These are phyloP conservation scores for Antedon bifida DNA, from an alignment of 35 echinoderm and acorn worm species.

Conservation along the genomic window DNA sequence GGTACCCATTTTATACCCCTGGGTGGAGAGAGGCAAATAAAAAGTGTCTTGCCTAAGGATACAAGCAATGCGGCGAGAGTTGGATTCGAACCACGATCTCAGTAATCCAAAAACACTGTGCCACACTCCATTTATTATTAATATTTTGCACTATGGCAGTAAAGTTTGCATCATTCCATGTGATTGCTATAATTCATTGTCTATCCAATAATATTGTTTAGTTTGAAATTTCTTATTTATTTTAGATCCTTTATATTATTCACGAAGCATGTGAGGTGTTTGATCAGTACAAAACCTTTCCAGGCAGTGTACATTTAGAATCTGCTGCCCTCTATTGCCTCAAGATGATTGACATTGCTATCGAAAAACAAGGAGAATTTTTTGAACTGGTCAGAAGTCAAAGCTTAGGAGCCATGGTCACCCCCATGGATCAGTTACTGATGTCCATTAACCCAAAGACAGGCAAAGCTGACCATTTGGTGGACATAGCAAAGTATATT, in stretches of 20 bases:
- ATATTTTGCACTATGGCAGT: not conserved
- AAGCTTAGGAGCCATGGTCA: conserved; percentile 50
- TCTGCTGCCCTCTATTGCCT: conserved; percentile 60
- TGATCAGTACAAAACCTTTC: conserved; percentile 37
- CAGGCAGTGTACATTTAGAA: conserved; percentile 59
- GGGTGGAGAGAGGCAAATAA: too few relatives aligned
- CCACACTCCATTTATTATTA: not conserved
- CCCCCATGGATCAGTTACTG: conserved; percentile 66
- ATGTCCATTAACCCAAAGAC: conserved; percentile 83
- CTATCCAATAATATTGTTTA: too few relatives aligned
- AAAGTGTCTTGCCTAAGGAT: too few relatives aligned
- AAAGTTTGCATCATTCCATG: too few relatives aligned
- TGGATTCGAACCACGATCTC: too few relatives aligned
- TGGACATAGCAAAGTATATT: conserved; percentile 75
- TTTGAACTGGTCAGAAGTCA: conserved; percentile 68
- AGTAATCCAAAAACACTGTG: too few relatives aligned
- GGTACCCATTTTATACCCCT: too few relatives aligned
- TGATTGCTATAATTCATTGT: too few relatives aligned
- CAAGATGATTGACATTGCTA: conserved; percentile 44
- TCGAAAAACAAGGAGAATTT: conserved; percentile 80
- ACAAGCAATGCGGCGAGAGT: too few relatives aligned
- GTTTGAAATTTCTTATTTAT: not conserved
- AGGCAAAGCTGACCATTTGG: conserved; percentile 70
- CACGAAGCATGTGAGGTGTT: conserved; percentile 46
- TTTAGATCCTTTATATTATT: conserved; percentile 57